A percentile compares a stretch with the other conserved stretches of the same genome.
Conservation (phyloP, 2,888 invertebrate species). For the Morinoia aosen region DNA sequence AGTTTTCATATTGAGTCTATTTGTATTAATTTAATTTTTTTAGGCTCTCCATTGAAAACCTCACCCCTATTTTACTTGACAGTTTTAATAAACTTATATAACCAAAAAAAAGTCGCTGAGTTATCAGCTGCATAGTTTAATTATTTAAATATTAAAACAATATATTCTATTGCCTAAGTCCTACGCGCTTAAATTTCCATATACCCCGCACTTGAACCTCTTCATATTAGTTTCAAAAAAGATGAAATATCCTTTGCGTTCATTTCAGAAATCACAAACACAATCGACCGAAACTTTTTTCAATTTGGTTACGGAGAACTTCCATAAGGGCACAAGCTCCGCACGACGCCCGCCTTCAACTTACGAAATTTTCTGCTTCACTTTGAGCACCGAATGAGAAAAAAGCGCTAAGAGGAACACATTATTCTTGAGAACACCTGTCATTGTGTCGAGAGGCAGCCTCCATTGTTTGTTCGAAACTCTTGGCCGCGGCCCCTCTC, state of each 20-base stretch:
- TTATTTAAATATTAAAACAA: too few species aligned
- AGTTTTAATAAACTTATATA: too few species aligned
- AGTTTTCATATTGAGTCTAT: too few species aligned
- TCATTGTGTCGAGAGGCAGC: conserved; percentile 28
- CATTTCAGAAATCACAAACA: not conserved
- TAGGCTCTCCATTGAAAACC: too few species aligned
- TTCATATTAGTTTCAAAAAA: not conserved
- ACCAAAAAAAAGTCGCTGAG: too few species aligned
- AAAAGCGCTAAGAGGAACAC: conserved; percentile 34
- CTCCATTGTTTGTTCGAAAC: conserved; percentile 37
- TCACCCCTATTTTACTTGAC: too few species aligned
- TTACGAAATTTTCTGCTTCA: conserved; percentile 5
- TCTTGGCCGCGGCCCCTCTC: not conserved
- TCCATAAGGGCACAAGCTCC: not conserved
- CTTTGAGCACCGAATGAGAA: not conserved
- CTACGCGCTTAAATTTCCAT: too few species aligned
- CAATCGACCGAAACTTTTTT: not conserved
- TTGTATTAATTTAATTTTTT: too few species aligned
- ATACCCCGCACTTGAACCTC: not conserved
- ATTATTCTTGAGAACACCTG: conserved; percentile 40
- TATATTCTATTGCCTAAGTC: too few species aligned
- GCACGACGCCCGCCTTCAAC: not conserved
- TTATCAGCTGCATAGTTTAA: too few species aligned
- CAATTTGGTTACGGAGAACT: not conserved
- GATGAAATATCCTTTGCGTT: not conserved